Base-by-base conservation (phyloP, 92 coral and sea anemone genomes). In the Zoanthus solanderi region DNA sequence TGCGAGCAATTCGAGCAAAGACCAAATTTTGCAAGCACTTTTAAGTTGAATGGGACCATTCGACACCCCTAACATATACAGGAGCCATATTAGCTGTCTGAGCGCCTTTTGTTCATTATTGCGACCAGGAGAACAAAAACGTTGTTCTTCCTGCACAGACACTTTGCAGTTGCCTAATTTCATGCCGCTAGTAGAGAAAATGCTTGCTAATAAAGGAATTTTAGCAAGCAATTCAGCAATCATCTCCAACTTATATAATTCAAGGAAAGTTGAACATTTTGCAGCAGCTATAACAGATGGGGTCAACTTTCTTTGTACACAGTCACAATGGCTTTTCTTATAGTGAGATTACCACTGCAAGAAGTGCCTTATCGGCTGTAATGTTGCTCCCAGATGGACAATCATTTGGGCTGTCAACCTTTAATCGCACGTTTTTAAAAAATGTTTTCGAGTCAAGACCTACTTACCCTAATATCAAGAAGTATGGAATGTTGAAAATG, bases 101-200 rank as follows among this genome's bases (percentile, higher is more conserved):
- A 23, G 23, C 23, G 23, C 23, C 23, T 23, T 23, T 23, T 23
- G 23, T 23, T 23, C 23, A 23, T 23, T 23, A 23, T 23, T 23
- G 23, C 23, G 23, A 23, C 23, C 23, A 23, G 23, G 23, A 23
- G 23, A 23, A 23, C 23, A 23, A 23, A 23, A 23, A 23, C 23
- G 23, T 23, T 23, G 23, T 23, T 23, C 23, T 23, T 23, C 23
- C 23, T 23, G 23, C 23, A 23, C 23, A 23, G 23, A 23, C 23
- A 23, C 23, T 23, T 23, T 23, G 23, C 23, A 23, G 23, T 23
- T 23, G 23, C 23, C 23, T 23, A 23, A 23, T 88, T 42, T 75
- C 50, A 32, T 72, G 83, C 75, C 87, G 72, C 82, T 89, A 84
- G 72, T 85, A 90, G 82, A 88, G 92, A 53, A 79, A 78, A 66